phyloP scores from a whole-genome alignment of 30 jellyfish, hydroid and myxozoan species.

The Morbakka virulenta region DNA sequence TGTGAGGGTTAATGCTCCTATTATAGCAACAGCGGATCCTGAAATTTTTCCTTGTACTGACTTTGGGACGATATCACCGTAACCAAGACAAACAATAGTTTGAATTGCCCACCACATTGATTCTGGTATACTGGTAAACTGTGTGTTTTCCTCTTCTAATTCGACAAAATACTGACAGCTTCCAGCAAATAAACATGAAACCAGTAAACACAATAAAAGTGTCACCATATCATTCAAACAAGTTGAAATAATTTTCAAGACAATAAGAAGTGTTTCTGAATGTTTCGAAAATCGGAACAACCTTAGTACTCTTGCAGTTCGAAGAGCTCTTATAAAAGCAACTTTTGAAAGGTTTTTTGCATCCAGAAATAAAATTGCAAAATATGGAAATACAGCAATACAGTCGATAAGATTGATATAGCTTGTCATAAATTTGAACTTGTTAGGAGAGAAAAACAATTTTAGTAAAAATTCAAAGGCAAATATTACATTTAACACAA shows the following conservation, averaged over 20 bases:
- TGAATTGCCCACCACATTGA: conserved; percentile 95
- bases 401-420: conserved; percentile 57
- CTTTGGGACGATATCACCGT: conserved; percentile 86
- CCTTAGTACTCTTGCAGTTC: conserved; percentile 57
- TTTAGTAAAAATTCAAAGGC: conserved; percentile 35
- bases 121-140: conserved; percentile 70
- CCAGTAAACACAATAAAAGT: conserved; percentile 50
- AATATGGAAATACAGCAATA: conserved; percentile 47
- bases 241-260: conserved; percentile 52
- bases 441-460: conserved; percentile 35
- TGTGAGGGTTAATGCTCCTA: conserved; percentile 86
- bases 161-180: conserved; percentile 72
- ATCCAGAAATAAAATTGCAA: conserved; percentile 3
- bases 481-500: conserved; percentile 44
- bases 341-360: conserved; percentile 1
- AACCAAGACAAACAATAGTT: conserved; percentile 85
- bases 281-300: conserved; percentile 75
- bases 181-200: conserved; percentile 60
- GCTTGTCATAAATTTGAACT: conserved; percentile 13
- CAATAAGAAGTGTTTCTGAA: conserved; percentile 54
- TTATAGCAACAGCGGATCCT: conserved; percentile 65
- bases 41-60: conserved; percentile 61
- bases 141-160: conserved; percentile 19
- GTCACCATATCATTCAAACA: conserved; percentile 60
- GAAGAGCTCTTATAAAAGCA: conserved; percentile 25